These are phyloP conservation scores for Rhopalosiphum nymphaeae DNA, from an alignment of 2,888 invertebrate genomes.

Conservation along the genomic window DNA sequence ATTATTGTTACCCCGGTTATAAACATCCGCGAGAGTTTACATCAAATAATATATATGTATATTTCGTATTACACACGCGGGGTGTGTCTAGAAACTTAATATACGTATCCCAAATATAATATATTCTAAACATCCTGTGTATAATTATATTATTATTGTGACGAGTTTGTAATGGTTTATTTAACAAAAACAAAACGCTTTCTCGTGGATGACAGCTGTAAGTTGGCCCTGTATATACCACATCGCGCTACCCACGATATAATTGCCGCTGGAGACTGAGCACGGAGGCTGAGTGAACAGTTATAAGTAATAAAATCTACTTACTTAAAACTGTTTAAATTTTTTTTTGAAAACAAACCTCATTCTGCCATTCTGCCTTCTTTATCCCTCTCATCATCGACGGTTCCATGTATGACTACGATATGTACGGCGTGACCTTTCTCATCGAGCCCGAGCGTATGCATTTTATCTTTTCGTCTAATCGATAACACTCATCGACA, in stretches of 20 bases:
- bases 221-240: background rate
- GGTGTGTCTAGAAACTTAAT: background rate
- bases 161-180: background rate
- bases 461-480: background rate
- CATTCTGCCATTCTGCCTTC: background rate
- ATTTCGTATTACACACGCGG: background rate
- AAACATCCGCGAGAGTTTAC: background rate
- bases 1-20: background rate
- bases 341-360: slow-evolving; percentile 26
- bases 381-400: background rate
- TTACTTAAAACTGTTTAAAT: slow-evolving; percentile 3
- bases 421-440: background rate
- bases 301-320: background rate
- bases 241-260: background rate
- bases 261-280: background rate
- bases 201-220: background rate
- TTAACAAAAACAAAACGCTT: slow-evolving; percentile 31
- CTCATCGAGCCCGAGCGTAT: background rate
- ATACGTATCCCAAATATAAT: background rate
- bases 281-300: background rate
- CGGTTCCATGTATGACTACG: no score
- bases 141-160: slow-evolving; percentile 13
- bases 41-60: background rate
- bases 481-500: background rate
- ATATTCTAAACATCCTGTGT: background rate